Evolutionary conservation across 1,140 invertebrate species (phyloP), one percentile per base, ranked within the genome.

Genomic region (Anoplophora glabripennis): DNA sequence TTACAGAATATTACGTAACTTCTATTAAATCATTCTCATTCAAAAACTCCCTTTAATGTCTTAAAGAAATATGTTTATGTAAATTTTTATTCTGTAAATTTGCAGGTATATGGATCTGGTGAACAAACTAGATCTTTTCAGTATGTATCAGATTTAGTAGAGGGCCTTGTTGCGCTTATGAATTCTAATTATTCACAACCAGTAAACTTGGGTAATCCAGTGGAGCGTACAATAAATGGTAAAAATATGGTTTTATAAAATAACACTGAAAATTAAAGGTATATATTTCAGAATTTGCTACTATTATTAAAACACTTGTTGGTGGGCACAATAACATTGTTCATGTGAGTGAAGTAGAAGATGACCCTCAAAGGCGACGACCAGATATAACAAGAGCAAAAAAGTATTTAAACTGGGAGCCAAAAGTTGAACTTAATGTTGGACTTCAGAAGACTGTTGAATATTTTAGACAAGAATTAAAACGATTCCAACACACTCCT

Each of bases 71-170:
- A n/a, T n/a, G n/a, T n/a, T n/a, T n/a, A n/a, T n/a, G n/a, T n/a
- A n/a, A n/a, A n/a, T n/a, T n/a, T n/a, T n/a, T n/a, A n/a, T n/a
- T n/a, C n/a, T 46, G 8, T 4, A 55, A 28, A 28, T 28, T 77
- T 77, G 37, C 68, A 93, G 84, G 86, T 97, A 15, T 99, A 99
- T 76, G 97, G 97, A 1, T 89, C 90, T 74, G 97, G 97, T 14
- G 88, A 89, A 65, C 96, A 99, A 79, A 99, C 97, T 0, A 81
- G 97, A 47, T 99, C 96, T 0, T 99, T 99, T 78, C 97, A 99
- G 77, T 99, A 98, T 74, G 93, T 99, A 8, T 92, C 89, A 14
- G 98, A 99, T 82, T 80, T 99, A 51, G 93, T 99, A 0, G 93
- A 98, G 71, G 98, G 98, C 0, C 77, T 99, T 8, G 86, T 99